phyloP scores from a whole-genome alignment of 2,113 vertebrate species.

The Tauraco erythrolophus region DNA sequence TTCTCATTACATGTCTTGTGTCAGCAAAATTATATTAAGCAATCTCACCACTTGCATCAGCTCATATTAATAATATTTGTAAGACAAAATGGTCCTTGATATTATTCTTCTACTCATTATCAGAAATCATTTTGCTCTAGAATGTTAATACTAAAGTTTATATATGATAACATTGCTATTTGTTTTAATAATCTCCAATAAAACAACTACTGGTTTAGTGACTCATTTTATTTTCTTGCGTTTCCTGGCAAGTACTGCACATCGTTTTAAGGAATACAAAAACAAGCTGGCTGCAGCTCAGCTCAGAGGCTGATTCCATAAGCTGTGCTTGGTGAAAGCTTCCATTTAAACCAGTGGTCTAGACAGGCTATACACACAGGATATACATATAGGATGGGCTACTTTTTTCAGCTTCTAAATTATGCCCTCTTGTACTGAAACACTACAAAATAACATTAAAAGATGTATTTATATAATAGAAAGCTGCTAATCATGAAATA shows the following conservation, averaged over 20 bases:
- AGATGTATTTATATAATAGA: neutral
- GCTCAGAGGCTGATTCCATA: neutral
- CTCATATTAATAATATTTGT: conserved; percentile 42
- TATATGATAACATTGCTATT: conserved; percentile 49
- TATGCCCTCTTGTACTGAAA: neutral
- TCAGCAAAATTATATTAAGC: conserved; percentile 59
- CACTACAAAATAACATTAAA: neutral
- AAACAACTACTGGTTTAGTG: conserved; percentile 42
- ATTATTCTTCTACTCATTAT: conserved; percentile 14
- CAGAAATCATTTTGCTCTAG: conserved; percentile 34
- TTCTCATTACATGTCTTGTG: conserved; percentile 63
- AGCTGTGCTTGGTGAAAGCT: neutral
- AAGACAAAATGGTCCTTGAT: neutral
- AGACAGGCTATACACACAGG: neutral
- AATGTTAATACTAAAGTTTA: conserved; percentile 66
- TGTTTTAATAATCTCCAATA: conserved; percentile 56
- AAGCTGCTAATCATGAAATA: neutral
- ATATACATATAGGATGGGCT: neutral
- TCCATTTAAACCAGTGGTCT: neutral
- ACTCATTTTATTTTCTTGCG: conserved; percentile 58
- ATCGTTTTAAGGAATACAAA: conserved; percentile 36
- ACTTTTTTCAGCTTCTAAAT: neutral
- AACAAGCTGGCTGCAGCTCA: conserved; percentile 14
- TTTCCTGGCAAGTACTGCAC: conserved; percentile 35
- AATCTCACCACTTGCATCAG: conserved; percentile 55